Evolutionary conservation across 2,888 invertebrate genomes (phyloP), one percentile per base, ranked within the genome.

Genomic region (Polymixis lichenea): DNA sequence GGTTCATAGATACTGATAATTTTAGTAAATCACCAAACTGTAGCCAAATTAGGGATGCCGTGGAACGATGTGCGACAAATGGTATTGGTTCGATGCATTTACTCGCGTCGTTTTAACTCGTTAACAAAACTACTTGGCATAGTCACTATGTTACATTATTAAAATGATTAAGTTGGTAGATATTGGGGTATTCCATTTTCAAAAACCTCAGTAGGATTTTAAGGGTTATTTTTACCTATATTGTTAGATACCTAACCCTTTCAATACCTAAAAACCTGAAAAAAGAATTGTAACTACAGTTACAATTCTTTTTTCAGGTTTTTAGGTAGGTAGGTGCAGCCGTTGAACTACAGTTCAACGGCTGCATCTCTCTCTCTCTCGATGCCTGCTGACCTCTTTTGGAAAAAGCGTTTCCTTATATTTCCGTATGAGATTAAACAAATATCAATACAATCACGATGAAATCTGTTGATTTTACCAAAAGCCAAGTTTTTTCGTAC

Each of bases 1-100:
- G 79, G 75, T 80, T 80, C 76, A 84, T 84, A 84, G 77, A 84
- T 83, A 71, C 79, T 78, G 80, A 86, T 87, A 82, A 86, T 81
- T 87, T 86, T 82, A 80, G 83, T 83, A 82, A 86, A 88, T 86
- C 80, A 78, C 85, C 87, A 80, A 84, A 88, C 82, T 72, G 81
- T 77, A 83, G 87, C 87, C 88, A 87, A 87, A 88, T 87, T 86
- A 72, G 72, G 75, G 75, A 81, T 77, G 74, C 75, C 75, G 73
- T 70, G 53, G 81, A 78, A 86, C 84, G 77, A 82, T 80, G 81
- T 82, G 82, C 80, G 79, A 86, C 83, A 84, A 83, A 86, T 80
- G 65, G 75, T 75, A 80, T 84, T 80, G 78, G 82, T 84, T 77
- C 72, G 51, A 68, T 81, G 75, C 77, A 75, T 86, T 84, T 61